Percentiles rank a stretch among this genome's conserved stretches.
Conservation (phyloP, 2,113 vertebrate genomes). For the Gambusia affinis region DNA sequence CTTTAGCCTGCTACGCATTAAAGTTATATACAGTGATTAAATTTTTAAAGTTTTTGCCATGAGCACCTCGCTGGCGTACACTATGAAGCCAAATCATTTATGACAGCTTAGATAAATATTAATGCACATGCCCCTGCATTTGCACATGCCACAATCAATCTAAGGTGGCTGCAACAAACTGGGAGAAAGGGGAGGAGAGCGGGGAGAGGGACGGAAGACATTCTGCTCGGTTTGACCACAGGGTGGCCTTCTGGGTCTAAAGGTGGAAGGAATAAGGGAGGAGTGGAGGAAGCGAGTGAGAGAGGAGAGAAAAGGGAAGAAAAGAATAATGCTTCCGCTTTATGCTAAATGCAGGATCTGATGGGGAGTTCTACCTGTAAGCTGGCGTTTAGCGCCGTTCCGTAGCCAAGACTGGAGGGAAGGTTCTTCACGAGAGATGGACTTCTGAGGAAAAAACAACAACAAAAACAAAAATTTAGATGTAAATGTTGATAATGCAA, state of each 20-base stretch:
- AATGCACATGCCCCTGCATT: slow-evolving; percentile 95
- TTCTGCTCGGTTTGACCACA: slow-evolving; percentile 74
- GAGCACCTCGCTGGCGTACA: slow-evolving; percentile 90
- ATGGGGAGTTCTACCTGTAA: slow-evolving; percentile 86
- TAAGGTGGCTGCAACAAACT: slow-evolving; percentile 76
- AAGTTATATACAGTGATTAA: slow-evolving; percentile 98
- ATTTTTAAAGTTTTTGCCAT: slow-evolving; percentile 98
- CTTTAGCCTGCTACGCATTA: slow-evolving; percentile 92
- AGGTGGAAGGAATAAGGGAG: slow-evolving; percentile 8
- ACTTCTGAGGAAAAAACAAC: slow-evolving; percentile 83
- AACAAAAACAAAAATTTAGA: background rate
- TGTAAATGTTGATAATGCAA: background rate
- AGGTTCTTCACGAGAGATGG: slow-evolving; percentile 99
- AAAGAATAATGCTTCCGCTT: slow-evolving; percentile 18
- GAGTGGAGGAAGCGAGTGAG: background rate
- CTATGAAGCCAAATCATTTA: slow-evolving; percentile 98
- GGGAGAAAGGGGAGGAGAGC: slow-evolving; percentile 53
- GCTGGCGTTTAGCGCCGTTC: slow-evolving; percentile 97
- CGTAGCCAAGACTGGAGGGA: slow-evolving; percentile 97
- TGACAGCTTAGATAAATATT: slow-evolving; percentile 99
- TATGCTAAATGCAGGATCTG: slow-evolving; percentile 14
- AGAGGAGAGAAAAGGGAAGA: slow-evolving; percentile 38
- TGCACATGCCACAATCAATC: slow-evolving; percentile 93
- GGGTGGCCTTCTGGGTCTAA: slow-evolving; percentile 71
- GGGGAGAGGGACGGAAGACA: slow-evolving; percentile 26